These are phyloP conservation scores for Artibeus jamaicensis DNA, from an alignment of 2,797 vertebrate species.

Conservation along the genomic window DNA sequence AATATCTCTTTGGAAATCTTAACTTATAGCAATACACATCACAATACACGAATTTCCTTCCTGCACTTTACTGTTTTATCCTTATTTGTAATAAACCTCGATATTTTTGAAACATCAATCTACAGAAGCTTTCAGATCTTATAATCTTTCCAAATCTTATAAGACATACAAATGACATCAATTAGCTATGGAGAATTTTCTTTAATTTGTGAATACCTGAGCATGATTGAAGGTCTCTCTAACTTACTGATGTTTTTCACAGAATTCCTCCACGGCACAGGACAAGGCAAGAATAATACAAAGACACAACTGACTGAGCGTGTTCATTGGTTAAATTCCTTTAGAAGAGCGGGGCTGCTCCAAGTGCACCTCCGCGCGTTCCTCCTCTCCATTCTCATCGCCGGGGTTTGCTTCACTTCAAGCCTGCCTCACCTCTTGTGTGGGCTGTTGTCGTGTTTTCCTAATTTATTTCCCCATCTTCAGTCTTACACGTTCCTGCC, in stretches of 20 bases:
- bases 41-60: not conserved
- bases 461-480: not conserved
- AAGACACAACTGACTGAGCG: not conserved
- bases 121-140: not conserved
- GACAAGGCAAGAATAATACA: not conserved
- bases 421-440: not conserved
- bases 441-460: not conserved
- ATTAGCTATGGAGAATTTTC: not conserved
- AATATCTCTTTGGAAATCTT: not conserved
- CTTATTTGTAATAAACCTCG: not conserved
- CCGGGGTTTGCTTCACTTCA: not conserved
- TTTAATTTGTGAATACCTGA: not conserved
- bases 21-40: not conserved
- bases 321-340: not conserved
- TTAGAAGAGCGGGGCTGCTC: not conserved
- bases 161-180: not conserved
- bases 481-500: not conserved
- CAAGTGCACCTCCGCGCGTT: not conserved
- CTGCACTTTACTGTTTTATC: not conserved
- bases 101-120: not conserved
- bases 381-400: not conserved
- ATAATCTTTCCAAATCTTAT: not conserved
- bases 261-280: not conserved
- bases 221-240: not conserved
- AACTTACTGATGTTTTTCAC: not conserved